phyloP scores from a whole-genome alignment of 2,888 invertebrate species.

The Nysson spinosus region DNA sequence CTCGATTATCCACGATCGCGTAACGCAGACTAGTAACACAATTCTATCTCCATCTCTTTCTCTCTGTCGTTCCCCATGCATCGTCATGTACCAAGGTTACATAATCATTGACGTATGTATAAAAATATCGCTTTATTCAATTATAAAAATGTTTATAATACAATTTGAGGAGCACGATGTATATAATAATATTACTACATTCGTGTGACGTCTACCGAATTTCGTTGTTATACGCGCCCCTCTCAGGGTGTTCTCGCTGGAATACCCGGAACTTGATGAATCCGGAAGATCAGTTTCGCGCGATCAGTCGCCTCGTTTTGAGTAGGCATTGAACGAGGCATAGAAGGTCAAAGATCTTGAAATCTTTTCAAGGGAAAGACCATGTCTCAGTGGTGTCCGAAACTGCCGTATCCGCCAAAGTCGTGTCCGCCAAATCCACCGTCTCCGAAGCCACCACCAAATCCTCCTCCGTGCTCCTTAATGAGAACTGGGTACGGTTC shows the following conservation, averaged over 20 bases:
- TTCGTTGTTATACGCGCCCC: too few relatives aligned
- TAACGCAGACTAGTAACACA: conserved; percentile 41
- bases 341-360: conserved; percentile 29
- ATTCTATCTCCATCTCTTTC: conserved; percentile 6
- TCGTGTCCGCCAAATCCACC: conserved; percentile 49
- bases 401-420: conserved; percentile 49
- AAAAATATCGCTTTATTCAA: conserved; percentile 61
- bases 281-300: conserved; percentile 10
- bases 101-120: conserved; percentile 47
- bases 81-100: conserved; percentile 24
- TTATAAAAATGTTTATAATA: conserved; percentile 47
- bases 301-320: conserved; percentile 1
- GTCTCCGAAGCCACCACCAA: conserved; percentile 48
- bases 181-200: conserved; percentile 55
- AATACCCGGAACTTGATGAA: background rate
- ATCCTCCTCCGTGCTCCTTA: conserved; percentile 61
- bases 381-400: conserved; percentile 49
- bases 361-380: conserved; percentile 7
- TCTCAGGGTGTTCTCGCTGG: background rate
- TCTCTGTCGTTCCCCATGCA: background rate
- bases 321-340: conserved; percentile 16
- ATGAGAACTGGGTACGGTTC: conserved; percentile 65
- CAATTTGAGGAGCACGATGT: conserved; percentile 51
- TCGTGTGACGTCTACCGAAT: conserved; percentile 28
- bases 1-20: conserved; percentile 48